Evolutionary conservation across 2,888 invertebrate genomes (phyloP).

Genomic region (Cetonia aurata): DNA sequence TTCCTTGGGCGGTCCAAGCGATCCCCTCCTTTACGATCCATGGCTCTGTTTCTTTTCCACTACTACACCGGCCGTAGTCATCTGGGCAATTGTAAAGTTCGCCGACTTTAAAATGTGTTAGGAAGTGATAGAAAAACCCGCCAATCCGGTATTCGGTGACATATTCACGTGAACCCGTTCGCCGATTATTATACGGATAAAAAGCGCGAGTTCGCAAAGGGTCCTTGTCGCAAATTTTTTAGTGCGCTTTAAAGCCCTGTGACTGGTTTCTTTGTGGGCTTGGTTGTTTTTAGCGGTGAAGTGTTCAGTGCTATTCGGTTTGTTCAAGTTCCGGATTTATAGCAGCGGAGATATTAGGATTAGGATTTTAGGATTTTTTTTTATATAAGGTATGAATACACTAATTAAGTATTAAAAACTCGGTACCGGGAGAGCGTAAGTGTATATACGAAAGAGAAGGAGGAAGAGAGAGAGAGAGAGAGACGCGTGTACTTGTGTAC

Average conservation of each 20-base stretch:
- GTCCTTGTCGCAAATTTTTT: neutral
- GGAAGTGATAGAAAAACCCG: constrained; percentile 30
- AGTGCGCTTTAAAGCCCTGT: constrained; percentile 21
- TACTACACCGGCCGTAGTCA: constrained; percentile 33
- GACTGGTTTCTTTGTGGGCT: constrained; percentile 11
- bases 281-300: constrained; percentile 27
- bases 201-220: constrained; percentile 14
- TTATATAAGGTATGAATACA: constrained; percentile 6
- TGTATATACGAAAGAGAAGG: too few species aligned
- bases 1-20: constrained; percentile 33
- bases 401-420: neutral
- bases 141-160: constrained; percentile 34
- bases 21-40: constrained; percentile 37
- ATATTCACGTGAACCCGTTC: neutral
- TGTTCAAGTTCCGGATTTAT: constrained; percentile 23
- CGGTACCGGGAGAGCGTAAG: too few species aligned
- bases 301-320: constrained; percentile 28
- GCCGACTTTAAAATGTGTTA: constrained; percentile 40
- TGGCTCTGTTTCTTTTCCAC: constrained; percentile 42
- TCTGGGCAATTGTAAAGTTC: constrained; percentile 38
- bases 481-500: neutral
- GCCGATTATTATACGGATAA: constrained; percentile 12
- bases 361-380: constrained; percentile 1
- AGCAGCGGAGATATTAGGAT: constrained; percentile 1
- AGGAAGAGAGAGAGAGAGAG: too few species aligned